Evolutionary conservation across 2,888 invertebrate species (phyloP), one percentile per base, ranked within the genome.

Genomic region (Parnassius apollo): DNA sequence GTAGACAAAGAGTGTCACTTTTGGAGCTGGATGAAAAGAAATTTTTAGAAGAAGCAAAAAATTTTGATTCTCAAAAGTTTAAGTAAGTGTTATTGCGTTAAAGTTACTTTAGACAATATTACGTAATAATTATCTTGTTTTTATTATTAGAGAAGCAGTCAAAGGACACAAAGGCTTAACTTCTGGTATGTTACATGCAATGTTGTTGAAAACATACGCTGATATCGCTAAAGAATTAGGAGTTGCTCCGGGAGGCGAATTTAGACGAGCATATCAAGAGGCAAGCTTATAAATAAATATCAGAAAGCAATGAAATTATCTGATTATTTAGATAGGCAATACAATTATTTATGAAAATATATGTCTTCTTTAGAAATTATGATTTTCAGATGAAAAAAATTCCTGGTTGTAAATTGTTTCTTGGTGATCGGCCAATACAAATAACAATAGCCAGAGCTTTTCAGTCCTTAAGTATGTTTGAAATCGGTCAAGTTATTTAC

Each of bases 161-260:
- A 90, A 87, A 74, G 91, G 89, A 1, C 88, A 91, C 9, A 59
- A 63, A 71, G 84, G 80, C 50, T 80, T 91, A 57, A 87, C 84
- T 9, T 87, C 91, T 46, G 91, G 91, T 2, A 86, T 91, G 86
- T 71, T 91, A 52, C 91, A 91, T 64, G 89, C 89, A 7, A 91
- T 91, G 90, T 72, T 91, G 44, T 73, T 91, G 49, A 91, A 91
- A 70, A 89, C 91, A 0, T 91, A 91, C 59, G 91, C 91, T 35
- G 91, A 91, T 65, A 87, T 91, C 48, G 88, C 91, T 0, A 90
- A 85, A 69, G 91, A 91, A 72, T 71, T 91, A 54, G 91, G 89
- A 1, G 91, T 91, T 1, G 91, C 91, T 8, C 91, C 91, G 1
- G 91, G 91, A 1, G 91, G 91, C 25, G 91, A 91, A 69, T 91